Evolutionary conservation across 2,888 invertebrate species (phyloP).

Genomic region (Amblyjoppa fuscipennis): DNA sequence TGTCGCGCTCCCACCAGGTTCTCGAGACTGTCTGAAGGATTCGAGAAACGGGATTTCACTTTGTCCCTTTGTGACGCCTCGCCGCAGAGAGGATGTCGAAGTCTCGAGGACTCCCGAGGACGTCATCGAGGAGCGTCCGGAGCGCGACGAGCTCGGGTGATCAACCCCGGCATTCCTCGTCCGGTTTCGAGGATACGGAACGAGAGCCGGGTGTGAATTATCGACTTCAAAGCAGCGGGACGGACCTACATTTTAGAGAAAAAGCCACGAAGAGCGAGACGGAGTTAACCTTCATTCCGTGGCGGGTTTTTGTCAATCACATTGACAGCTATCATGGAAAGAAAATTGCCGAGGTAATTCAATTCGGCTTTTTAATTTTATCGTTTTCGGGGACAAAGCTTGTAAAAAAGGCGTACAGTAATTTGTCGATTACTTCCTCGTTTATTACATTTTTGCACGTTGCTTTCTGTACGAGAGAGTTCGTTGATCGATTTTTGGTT

Average conservation of each 20-base stretch:
- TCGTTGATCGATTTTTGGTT: too few species aligned
- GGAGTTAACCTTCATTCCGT: conserved; percentile 82
- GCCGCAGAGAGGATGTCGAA: conserved; percentile 34
- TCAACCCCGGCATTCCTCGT: conserved; percentile 29
- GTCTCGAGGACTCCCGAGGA: conserved; percentile 27
- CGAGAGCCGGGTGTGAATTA: conserved; percentile 17
- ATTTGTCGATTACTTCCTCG: neutral
- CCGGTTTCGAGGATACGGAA: conserved; percentile 10
- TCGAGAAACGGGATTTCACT: neutral
- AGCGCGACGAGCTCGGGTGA: conserved; percentile 29
- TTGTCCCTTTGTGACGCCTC: neutral
- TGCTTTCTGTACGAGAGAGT: too few species aligned
- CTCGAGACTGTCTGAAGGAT: neutral
- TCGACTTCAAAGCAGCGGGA: conserved; percentile 17
- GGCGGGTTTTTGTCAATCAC: conserved; percentile 88
- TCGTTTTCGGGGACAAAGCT: neutral
- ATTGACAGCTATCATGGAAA: conserved; percentile 88
- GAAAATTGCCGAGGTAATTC: conserved; percentile 85
- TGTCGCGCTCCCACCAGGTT: neutral
- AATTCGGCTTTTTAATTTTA: neutral
- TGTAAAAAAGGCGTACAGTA: neutral
- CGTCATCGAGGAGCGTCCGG: conserved; percentile 32
- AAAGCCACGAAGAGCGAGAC: neutral
- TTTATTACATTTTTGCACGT: too few species aligned
- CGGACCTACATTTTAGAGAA: neutral